phyloP scores from a whole-genome alignment of 1,140 invertebrate genomes.

The Tachypleus tridentatus region DNA sequence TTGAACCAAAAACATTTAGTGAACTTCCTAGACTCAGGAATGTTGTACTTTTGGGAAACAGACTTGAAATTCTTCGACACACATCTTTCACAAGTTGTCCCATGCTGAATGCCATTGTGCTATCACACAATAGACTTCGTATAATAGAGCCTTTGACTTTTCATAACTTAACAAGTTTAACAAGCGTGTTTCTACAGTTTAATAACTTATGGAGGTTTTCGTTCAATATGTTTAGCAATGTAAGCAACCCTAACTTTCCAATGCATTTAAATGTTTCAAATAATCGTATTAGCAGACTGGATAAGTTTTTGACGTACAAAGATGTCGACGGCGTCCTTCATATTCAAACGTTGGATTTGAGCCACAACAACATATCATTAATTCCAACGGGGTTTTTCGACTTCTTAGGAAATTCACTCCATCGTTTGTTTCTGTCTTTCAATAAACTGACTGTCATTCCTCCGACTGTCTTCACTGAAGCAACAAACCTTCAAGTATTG shows the following conservation, averaged over 20 bases:
- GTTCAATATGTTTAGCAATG: slow-evolving; percentile 51
- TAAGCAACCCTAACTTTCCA: too few species aligned
- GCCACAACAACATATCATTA: slow-evolving; percentile 68
- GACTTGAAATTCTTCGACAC: slow-evolving; percentile 43
- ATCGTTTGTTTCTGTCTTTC: slow-evolving; percentile 59
- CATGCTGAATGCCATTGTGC: slow-evolving; percentile 52
- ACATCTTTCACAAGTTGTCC: slow-evolving; percentile 51
- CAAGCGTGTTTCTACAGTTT: slow-evolving; percentile 54
- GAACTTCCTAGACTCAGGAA: slow-evolving; percentile 50
- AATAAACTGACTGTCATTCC: slow-evolving; percentile 45
- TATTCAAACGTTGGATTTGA: slow-evolving; percentile 54
- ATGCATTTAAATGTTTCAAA: too few species aligned
- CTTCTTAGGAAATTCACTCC: slow-evolving; percentile 62
- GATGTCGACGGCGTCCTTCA: neutral
- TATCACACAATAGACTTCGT: slow-evolving; percentile 37
- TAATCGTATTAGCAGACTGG: too few species aligned
- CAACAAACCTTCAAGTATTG: slow-evolving; percentile 28
- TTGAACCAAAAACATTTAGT: slow-evolving; percentile 49
- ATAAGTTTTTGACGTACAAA: too few species aligned
- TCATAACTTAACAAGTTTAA: slow-evolving; percentile 50
- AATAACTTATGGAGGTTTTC: slow-evolving; percentile 60
- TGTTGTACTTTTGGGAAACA: slow-evolving; percentile 56
- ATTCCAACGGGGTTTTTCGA: slow-evolving; percentile 65
- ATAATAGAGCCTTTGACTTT: slow-evolving; percentile 43
- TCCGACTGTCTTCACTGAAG: slow-evolving; percentile 27